Percentiles rank a stretch among this genome's conserved stretches.
Evolutionary conservation across 2,888 invertebrate genomes (phyloP).

Genomic region (Sericinus montela): DNA sequence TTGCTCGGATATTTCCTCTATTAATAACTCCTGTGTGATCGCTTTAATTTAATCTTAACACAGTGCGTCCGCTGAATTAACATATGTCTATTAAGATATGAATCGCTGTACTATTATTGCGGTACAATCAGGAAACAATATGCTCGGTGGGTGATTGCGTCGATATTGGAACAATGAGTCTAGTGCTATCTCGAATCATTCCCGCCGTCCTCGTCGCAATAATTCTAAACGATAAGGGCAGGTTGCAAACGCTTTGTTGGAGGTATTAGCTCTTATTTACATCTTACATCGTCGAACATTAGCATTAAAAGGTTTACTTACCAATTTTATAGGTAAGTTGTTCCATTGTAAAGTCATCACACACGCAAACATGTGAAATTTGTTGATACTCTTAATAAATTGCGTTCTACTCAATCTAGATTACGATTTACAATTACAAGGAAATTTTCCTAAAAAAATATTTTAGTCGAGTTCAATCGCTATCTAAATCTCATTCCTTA

Average conservation of each 20-base stretch:
- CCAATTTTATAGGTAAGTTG: no score
- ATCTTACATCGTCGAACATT: constrained; percentile 2
- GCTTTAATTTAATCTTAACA: constrained; percentile 55
- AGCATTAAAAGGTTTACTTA: background rate
- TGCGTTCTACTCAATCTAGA: no score
- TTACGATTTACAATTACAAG: no score
- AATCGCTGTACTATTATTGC: constrained; percentile 36
- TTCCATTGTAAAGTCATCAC: no score
- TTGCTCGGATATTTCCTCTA: constrained; percentile 70
- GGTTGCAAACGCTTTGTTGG: constrained; percentile 20
- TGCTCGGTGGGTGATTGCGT: constrained; percentile 31
- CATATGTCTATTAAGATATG: constrained; percentile 61
- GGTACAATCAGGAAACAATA: constrained; percentile 47
- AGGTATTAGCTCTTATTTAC: constrained; percentile 1
- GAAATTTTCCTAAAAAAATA: no score
- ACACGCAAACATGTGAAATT: no score
- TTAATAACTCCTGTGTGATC: constrained; percentile 52
- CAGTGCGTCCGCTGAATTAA: constrained; percentile 57
- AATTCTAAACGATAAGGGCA: constrained; percentile 11
- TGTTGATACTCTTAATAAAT: no score
- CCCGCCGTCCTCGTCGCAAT: background rate
- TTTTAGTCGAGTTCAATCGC: no score
- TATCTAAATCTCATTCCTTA: no score
- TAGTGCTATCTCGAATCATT: constrained; percentile 24
- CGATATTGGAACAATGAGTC: constrained; percentile 22